Evolutionary conservation across 2,888 invertebrate species (phyloP), one percentile per base, ranked within the genome.

Genomic region (Bibio marci): DNA sequence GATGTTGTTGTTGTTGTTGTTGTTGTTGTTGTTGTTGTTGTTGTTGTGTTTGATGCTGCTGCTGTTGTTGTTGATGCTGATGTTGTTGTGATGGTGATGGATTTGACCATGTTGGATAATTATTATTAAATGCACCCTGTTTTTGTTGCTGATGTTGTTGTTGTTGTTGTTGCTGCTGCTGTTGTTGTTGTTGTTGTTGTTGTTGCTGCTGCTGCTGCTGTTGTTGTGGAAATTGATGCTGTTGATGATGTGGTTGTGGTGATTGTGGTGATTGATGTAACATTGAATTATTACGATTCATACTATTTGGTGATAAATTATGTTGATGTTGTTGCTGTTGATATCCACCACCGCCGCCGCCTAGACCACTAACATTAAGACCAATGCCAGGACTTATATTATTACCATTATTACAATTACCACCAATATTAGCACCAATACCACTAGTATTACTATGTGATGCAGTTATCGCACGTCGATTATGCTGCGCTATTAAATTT

Each of bases 131-230:
- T 38, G 45, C 41, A 39, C 43, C 44, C 19, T 44, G 45, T 36
- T 48, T 43, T 19, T 44, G 40, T 19, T 40, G 41, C 31, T 43
- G 41, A n/a, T 43, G 44, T 37, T 44, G 45, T 26, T 30, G 30
- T 7, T 39, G 22, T 19, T 30, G 30, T 25, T 39, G 35, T 35
- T 33, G 37, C 28, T 25, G 52, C 49, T 54, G 52, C 37, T 49
- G 53, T 45, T 48, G 49, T 31, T 47, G 51, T 39, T 50, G 51
- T 12, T 52, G 50, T 45, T 45, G 48, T 37, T 47, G 47, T 30
- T 50, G 49, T 45, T 47, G 45, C 3, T 42, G 46, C 33, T 47
- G 49, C 2, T 45, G 42, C 35, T 22, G 26, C 15, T 2, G 13
- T 18, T 33, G 41, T 12, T 27, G 27, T 14, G 35, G 36, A 27